Percentiles rank a stretch among this genome's conserved stretches.
These are phyloP conservation scores for Atractosteus spatula DNA, from an alignment of 2,113 vertebrate genomes.

Conservation along the genomic window DNA sequence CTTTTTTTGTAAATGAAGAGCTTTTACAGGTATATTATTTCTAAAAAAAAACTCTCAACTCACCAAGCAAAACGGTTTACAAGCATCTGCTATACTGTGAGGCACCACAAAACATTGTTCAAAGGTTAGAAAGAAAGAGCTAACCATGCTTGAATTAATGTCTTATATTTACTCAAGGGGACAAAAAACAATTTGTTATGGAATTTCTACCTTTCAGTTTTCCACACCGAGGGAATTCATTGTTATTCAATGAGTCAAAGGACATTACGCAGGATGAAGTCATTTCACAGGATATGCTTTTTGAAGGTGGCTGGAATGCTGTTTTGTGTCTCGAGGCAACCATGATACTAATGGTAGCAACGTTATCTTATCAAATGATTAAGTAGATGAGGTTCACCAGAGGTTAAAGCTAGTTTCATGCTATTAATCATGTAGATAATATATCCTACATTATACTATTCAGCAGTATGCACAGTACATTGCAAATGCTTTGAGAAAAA, in stretches of 20 bases:
- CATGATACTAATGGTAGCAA: constrained; percentile 33
- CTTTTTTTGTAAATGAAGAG: too few species aligned
- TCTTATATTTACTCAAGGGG: too few species aligned
- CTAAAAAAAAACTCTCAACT: too few species aligned
- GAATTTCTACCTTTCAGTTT: too few species aligned
- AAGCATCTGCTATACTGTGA: too few species aligned
- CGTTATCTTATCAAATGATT: constrained; percentile 60
- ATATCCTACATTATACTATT: constrained; percentile 46
- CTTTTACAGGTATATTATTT: too few species aligned
- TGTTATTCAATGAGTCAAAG: neutral
- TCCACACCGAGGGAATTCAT: neutral
- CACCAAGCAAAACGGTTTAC: too few species aligned
- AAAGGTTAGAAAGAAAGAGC: too few species aligned
- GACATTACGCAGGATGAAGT: neutral
- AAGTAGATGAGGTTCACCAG: constrained; percentile 56
- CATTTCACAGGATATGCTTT: neutral
- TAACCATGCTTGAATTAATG: too few species aligned
- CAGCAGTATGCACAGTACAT: constrained; percentile 52
- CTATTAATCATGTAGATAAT: constrained; percentile 65
- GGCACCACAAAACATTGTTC: too few species aligned
- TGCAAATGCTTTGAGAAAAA: too few species aligned
- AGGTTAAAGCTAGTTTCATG: constrained; percentile 54
- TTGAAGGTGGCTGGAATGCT: constrained; percentile 13
- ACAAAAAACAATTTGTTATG: too few species aligned
- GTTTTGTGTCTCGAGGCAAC: neutral